These are phyloP conservation scores for Callospermophilus lateralis DNA, from an alignment of 2,113 vertebrate genomes.

Conservation along the genomic window DNA sequence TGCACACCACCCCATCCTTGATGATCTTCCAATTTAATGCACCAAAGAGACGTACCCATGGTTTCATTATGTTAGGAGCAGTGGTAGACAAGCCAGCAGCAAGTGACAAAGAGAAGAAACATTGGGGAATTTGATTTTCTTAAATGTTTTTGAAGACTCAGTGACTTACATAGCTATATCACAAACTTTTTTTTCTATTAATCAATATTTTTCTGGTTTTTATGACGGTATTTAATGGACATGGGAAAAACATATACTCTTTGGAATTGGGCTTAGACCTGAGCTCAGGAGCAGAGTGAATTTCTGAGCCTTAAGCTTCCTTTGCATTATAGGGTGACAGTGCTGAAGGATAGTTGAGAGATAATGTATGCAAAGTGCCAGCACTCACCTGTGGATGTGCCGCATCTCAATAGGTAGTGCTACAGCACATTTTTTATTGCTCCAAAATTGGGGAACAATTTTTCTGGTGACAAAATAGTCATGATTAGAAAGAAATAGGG, in stretches of 20 bases:
- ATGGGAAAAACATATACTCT: background rate
- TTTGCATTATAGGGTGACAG: background rate
- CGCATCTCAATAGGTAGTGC: background rate
- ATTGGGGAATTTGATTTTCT: background rate
- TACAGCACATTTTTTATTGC: background rate
- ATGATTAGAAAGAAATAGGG: background rate
- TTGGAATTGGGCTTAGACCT: background rate
- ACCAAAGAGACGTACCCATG: background rate
- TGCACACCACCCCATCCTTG: background rate
- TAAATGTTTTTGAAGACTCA: conserved; percentile 7
- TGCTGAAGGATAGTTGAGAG: background rate
- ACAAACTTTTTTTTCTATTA: background rate
- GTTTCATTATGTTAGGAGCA: background rate
- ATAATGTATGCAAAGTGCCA: background rate
- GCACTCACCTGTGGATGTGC: background rate
- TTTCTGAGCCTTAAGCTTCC: background rate
- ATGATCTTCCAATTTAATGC: background rate
- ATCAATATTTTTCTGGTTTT: background rate
- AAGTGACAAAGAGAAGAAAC: background rate
- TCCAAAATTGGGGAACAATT: background rate
- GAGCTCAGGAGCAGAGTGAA: background rate
- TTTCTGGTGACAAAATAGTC: conserved; percentile 29
- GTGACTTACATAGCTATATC: background rate
- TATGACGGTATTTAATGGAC: background rate
- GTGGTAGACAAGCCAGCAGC: background rate